Conservation (phyloP, 2,113 vertebrate genomes). For the Falco punctatus region DNA sequence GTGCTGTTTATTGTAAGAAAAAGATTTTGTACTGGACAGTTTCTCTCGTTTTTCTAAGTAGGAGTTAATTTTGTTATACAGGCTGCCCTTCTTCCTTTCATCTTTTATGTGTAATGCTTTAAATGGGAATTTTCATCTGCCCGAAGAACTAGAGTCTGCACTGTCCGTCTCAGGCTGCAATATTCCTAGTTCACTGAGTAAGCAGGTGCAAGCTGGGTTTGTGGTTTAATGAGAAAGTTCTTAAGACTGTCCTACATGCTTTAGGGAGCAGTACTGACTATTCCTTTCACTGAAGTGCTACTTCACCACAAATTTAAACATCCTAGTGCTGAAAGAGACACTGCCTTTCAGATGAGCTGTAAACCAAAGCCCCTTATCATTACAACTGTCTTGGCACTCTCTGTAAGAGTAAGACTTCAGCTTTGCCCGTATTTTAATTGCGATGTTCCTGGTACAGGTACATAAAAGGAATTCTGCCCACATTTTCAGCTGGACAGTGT, state of each 20-base stretch:
- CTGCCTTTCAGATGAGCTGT: neutral
- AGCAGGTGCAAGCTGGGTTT: neutral
- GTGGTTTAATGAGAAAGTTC: neutral
- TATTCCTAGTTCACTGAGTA: neutral
- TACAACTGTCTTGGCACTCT: neutral
- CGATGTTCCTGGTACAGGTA: neutral
- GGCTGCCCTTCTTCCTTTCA: constrained; percentile 35
- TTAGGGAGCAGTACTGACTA: neutral
- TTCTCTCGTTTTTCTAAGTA: constrained; percentile 10
- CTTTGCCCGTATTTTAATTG: neutral
- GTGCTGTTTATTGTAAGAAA: neutral
- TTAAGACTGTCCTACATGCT: rapidly evolving
- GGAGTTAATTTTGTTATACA: constrained; percentile 46
- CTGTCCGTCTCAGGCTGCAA: neutral
- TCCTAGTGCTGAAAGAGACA: neutral
- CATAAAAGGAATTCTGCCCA: neutral
- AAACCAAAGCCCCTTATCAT: neutral
- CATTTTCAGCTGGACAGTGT: neutral
- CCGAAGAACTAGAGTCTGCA: neutral
- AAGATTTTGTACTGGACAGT: neutral
- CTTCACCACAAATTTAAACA: neutral
- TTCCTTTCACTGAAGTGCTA: neutral
- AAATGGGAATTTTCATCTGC: constrained; percentile 6
- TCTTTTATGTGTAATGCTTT: constrained; percentile 19
- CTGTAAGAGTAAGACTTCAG: neutral